phyloP scores from a whole-genome alignment of 2,113 vertebrate species.

The Pterophyllum scalare region DNA sequence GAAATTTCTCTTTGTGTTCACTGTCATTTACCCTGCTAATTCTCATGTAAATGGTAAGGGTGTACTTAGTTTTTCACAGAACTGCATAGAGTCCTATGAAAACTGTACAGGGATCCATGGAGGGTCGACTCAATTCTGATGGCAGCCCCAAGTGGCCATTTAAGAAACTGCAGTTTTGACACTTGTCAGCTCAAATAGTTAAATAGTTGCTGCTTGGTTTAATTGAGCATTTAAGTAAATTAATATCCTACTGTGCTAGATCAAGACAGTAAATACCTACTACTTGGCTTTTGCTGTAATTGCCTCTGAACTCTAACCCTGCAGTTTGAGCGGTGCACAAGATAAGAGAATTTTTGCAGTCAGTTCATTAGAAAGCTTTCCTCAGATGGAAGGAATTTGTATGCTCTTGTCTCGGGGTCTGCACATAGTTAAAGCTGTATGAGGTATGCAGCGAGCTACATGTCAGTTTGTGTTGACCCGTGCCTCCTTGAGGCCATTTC shows the following conservation, averaged over 20 bases:
- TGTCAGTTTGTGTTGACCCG: conserved; percentile 65
- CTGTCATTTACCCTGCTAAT: not conserved
- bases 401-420: conserved; percentile 26
- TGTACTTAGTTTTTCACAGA: too few relatives aligned
- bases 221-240: conserved; percentile 40
- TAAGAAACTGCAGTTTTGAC: not conserved
- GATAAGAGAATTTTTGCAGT: conserved; percentile 34
- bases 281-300: not conserved
- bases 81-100: too few relatives aligned
- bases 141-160: not conserved
- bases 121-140: not conserved
- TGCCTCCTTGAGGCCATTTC: conserved; percentile 55
- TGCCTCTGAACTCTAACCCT: conserved; percentile 50
- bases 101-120: too few relatives aligned
- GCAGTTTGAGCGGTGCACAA: conserved; percentile 16
- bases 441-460: conserved; percentile 35
- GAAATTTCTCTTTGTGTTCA: not conserved
- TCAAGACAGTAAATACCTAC: conserved; percentile 9
- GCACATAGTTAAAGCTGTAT: conserved; percentile 19
- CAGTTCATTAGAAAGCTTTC: conserved; percentile 64
- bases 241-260: conserved; percentile 12
- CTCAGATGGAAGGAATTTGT: conserved; percentile 46
- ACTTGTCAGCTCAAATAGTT: not conserved
- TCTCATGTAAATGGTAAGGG: too few relatives aligned
- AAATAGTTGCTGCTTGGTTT: not conserved